These are phyloP conservation scores for Andrena praecox DNA, from an alignment of 2,888 invertebrate genomes.

Conservation along the genomic window DNA sequence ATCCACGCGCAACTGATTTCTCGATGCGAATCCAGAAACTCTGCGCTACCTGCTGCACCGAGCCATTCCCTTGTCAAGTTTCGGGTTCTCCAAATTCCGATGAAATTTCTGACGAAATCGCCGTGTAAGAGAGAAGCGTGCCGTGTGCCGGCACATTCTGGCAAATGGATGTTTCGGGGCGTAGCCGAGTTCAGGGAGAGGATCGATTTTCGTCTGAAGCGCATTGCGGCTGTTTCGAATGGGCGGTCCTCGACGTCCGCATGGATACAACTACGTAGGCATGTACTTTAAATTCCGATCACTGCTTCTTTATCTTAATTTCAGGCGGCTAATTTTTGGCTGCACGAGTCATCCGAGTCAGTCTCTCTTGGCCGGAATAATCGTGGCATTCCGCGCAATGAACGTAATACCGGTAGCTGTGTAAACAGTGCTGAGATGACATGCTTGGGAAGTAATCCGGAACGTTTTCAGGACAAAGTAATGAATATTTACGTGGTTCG, in stretches of 20 bases:
- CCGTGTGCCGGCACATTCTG: neutral
- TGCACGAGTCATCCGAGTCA: neutral
- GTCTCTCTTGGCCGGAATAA: neutral
- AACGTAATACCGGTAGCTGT: no score
- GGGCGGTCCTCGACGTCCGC: slow-evolving; percentile 36
- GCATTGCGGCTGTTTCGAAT: slow-evolving; percentile 75
- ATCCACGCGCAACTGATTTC: slow-evolving; percentile 43
- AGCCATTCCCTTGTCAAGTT: neutral
- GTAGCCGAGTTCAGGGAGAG: slow-evolving; percentile 41
- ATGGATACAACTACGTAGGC: neutral
- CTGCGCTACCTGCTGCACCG: neutral
- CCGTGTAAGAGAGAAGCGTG: neutral
- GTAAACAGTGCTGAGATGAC: neutral
- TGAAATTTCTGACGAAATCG: neutral
- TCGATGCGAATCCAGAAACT: slow-evolving; percentile 31
- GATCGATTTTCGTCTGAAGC: slow-evolving; percentile 75
- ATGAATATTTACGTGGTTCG: neutral
- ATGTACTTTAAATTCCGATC: neutral
- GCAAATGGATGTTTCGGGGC: slow-evolving; percentile 48
- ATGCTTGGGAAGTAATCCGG: neutral
- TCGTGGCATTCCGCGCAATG: no score
- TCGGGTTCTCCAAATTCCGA: neutral
- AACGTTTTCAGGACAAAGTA: neutral
- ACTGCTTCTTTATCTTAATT: neutral
- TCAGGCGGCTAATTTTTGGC: neutral